Base-by-base conservation (phyloP, 35 echinoderm and acorn worm species). In the Apostichopus californicus region DNA sequence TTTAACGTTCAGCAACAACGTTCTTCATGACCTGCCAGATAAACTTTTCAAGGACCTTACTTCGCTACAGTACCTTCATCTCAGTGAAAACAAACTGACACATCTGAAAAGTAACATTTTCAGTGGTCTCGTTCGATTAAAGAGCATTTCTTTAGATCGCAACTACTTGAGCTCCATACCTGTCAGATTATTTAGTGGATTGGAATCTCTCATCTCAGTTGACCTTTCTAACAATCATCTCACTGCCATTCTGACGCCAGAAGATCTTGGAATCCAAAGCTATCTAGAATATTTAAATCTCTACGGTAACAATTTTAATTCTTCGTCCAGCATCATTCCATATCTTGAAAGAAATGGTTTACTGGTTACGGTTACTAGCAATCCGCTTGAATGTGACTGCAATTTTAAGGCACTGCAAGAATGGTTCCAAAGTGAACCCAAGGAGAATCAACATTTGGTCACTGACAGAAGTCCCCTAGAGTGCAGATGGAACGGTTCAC, bases 351-450 rank as follows among this genome's bases (percentile, higher is more conserved):
- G 23, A 8, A 65, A 9, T 1, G 15, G 3, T 11, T 65, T 65
- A 1, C 15, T 65, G 63, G 5, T 82, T 15, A 54, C 18, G 6
- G 18, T 82, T 53, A 14, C 8, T 9, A 55, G 79, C 12, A 82
- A 82, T 54, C 79, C 79, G 9, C 57, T 82, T 54, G 46, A 14
- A 26, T 82, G 79, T 82, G 79, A 82, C 55, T 82, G 79, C 5
- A 82, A 4, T 57, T 82, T 82, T 18, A 5, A 54, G 52, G 8
- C 2, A 55, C 26, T 82, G 15, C 79, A 82, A 54, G 5, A 8
- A 54, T 82, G 79, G 28, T 82, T 54, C 14, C 46, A 52, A 11
- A 54, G 55, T 26, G 54, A 1, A 54, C 55, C 24, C 18, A 13
- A 82, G 55, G 2, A 9, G 9, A 46, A 82, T 7, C 79, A 65